Conservation (phyloP, 2,888 invertebrate species). For the Aphidoletes aphidimyza region DNA sequence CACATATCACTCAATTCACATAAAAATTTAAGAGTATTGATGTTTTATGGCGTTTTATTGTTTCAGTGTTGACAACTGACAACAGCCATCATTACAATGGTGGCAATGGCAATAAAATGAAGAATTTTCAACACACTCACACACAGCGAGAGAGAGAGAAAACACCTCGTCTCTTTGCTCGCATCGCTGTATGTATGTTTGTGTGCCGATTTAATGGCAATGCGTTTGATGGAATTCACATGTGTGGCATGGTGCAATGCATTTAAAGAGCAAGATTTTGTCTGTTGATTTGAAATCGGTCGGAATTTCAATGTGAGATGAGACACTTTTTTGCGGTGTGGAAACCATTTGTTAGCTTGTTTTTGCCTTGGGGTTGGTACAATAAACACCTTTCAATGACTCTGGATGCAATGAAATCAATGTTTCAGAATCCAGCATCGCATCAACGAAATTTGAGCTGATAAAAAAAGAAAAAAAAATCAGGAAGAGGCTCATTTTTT, state of each 20-base stretch:
- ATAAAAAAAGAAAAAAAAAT: too few relatives aligned
- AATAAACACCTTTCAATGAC: neutral
- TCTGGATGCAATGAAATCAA: neutral
- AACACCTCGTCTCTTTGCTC: too few relatives aligned
- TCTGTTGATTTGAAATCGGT: neutral
- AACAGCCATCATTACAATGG: constrained; percentile 21
- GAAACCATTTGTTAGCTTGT: neutral
- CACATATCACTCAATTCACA: constrained; percentile 40
- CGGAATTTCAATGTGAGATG: neutral
- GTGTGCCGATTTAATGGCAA: neutral
- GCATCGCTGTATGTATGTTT: neutral
- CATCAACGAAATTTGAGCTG: too few relatives aligned
- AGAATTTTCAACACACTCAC: constrained; percentile 16
- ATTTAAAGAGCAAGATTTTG: neutral
- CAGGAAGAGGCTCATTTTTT: too few relatives aligned
- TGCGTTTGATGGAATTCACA: neutral
- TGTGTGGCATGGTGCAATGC: too few relatives aligned
- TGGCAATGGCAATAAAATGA: constrained; percentile 1
- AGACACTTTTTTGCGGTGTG: too few relatives aligned
- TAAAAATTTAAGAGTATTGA: constrained; percentile 47
- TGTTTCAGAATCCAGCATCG: neutral
- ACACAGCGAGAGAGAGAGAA: too few relatives aligned
- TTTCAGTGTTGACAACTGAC: constrained; percentile 31
- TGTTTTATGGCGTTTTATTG: constrained; percentile 37
- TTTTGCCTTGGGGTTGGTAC: neutral